These are phyloP conservation scores for Globicephala melas DNA, from an alignment of 2,113 vertebrate genomes.

Conservation along the genomic window DNA sequence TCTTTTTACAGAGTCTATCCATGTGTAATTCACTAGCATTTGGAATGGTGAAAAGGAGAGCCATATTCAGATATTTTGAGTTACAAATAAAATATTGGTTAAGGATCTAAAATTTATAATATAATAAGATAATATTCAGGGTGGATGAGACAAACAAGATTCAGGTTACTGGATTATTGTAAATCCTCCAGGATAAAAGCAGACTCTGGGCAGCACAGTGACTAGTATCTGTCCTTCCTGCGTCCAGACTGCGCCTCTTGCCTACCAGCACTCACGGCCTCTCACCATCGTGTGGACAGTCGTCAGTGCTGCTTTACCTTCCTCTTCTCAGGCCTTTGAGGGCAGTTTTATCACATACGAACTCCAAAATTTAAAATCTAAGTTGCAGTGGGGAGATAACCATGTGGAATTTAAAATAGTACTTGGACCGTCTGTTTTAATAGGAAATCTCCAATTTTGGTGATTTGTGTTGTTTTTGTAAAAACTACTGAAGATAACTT, in stretches of 20 bases:
- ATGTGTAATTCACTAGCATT: not conserved
- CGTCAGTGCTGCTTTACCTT: fast-evolving
- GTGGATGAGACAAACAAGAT: not conserved
- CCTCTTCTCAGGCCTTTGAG: not conserved
- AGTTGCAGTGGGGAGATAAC: not conserved
- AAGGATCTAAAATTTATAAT: not conserved
- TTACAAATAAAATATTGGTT: not conserved
- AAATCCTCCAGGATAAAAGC: not conserved
- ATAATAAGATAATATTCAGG: no score
- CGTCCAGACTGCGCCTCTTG: no score
- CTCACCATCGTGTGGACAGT: fast-evolving
- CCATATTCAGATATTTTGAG: not conserved
- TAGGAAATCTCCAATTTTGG: not conserved
- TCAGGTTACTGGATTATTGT: not conserved
- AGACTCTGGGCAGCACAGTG: not conserved
- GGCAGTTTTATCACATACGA: no score
- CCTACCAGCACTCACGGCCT: fast-evolving
- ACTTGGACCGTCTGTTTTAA: not conserved
- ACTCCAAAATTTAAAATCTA: not conserved
- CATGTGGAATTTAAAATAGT: not conserved
- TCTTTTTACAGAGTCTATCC: not conserved
- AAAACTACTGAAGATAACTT: not conserved
- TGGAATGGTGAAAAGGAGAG: not conserved
- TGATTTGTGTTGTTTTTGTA: not conserved
- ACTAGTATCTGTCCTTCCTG: not conserved